Conservation (phyloP, 92 coral and sea anemone genomes). For the Pocillopora grandis region DNA sequence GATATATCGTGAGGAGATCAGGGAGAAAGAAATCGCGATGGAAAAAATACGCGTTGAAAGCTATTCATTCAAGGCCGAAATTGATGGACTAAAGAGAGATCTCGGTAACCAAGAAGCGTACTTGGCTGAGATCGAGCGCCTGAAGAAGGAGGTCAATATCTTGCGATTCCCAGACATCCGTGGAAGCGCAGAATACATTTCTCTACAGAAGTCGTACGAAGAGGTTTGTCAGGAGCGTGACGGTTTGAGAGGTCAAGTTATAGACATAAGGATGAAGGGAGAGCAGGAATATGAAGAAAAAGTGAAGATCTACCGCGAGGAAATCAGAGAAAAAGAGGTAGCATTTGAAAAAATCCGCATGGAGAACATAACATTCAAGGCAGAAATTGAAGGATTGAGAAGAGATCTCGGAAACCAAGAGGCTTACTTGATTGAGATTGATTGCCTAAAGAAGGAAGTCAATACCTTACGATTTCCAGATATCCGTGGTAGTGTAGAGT, state of each 20-base stretch:
- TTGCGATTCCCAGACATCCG: slow-evolving; percentile 28
- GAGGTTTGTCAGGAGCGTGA: slow-evolving; percentile 31
- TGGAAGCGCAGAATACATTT: slow-evolving; percentile 2
- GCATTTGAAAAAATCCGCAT: background rate
- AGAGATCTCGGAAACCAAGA: slow-evolving; percentile 12
- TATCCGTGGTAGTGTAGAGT: slow-evolving; percentile 17
- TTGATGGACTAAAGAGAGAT: slow-evolving; percentile 8
- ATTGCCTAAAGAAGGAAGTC: background rate
- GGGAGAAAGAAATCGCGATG: background rate
- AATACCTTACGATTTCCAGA: slow-evolving; percentile 17
- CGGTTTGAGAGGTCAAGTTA: background rate
- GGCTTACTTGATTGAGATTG: background rate
- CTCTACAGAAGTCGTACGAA: slow-evolving; percentile 22
- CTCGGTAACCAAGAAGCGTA: slow-evolving; percentile 20
- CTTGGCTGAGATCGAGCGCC: slow-evolving; percentile 14
- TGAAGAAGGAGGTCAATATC: slow-evolving; percentile 11
- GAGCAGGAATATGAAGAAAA: background rate
- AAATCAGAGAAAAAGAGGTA: slow-evolving; percentile 8
- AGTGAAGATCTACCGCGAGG: slow-evolving; percentile 14
- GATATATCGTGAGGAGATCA: background rate
- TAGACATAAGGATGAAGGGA: slow-evolving; percentile 11
- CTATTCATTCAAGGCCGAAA: background rate
- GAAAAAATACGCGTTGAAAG: background rate
- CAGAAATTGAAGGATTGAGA: slow-evolving; percentile 14
- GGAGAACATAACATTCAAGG: slow-evolving; percentile 4